Conservation (phyloP, 30 jellyfish, hydroid and myxozoan species). For the Phacellophora camtschatica region DNA sequence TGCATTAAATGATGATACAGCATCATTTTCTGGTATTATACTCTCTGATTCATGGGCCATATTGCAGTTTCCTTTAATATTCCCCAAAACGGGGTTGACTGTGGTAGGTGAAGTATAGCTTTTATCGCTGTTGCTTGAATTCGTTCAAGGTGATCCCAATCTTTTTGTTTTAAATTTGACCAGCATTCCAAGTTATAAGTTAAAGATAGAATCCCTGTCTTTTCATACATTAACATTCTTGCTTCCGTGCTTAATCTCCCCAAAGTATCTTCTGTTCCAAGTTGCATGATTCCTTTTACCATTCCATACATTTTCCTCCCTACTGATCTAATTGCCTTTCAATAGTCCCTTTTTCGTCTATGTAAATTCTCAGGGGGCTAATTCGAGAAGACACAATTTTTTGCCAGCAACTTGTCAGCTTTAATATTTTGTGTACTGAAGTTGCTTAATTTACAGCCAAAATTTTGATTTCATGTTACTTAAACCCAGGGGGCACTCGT, state of each 20-base stretch:
- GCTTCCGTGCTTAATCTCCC: not conserved
- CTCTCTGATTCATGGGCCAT: constrained; percentile 1
- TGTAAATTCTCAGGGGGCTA: not conserved
- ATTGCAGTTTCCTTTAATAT: not conserved
- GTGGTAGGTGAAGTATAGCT: too few relatives aligned
- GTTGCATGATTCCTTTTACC: not conserved
- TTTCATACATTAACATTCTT: not conserved
- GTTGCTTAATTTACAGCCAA: too few relatives aligned
- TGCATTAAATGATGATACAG: not conserved
- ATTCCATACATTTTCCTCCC: not conserved
- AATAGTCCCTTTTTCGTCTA: not conserved
- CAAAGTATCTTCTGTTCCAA: not conserved
- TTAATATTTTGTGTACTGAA: too few relatives aligned
- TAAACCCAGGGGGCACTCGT: too few relatives aligned
- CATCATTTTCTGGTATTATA: not conserved
- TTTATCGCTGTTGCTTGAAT: too few relatives aligned
- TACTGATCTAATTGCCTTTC: not conserved
- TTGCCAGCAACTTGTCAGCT: too few relatives aligned
- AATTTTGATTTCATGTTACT: too few relatives aligned
- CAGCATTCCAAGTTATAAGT: too few relatives aligned
- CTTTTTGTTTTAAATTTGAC: too few relatives aligned
- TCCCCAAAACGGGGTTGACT: too few relatives aligned
- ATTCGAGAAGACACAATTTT: too few relatives aligned
- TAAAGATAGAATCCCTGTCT: not conserved
- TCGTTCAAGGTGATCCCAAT: too few relatives aligned